These are phyloP conservation scores for Acleris holmiana DNA, from an alignment of 2,888 invertebrate genomes.

Conservation along the genomic window DNA sequence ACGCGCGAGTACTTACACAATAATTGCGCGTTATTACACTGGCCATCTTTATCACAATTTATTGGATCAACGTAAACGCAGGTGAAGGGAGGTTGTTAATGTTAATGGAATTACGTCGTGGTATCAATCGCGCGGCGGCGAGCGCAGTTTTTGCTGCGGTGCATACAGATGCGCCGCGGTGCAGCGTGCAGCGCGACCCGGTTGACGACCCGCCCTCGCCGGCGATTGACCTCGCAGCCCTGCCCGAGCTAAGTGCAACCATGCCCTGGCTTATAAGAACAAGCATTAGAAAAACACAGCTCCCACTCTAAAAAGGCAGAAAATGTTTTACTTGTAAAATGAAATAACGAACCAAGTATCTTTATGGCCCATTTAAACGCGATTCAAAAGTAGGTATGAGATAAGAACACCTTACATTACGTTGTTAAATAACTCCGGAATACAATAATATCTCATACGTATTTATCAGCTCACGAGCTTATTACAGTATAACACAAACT, in stretches of 20 bases:
- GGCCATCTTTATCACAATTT: constrained; percentile 34
- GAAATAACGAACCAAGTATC: too few relatives aligned
- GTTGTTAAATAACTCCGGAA: neutral
- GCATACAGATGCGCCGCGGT: constrained; percentile 65
- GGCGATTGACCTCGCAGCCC: constrained; percentile 68
- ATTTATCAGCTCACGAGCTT: constrained; percentile 10
- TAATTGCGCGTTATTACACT: constrained; percentile 23
- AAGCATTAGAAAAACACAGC: neutral
- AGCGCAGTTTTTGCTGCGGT: constrained; percentile 64
- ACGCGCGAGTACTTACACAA: constrained; percentile 21
- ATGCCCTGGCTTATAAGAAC: constrained; percentile 37
- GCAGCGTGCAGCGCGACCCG: constrained; percentile 51
- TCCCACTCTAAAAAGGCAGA: too few relatives aligned
- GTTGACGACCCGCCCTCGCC: constrained; percentile 70
- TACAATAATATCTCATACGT: constrained; percentile 7
- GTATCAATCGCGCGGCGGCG: constrained; percentile 56
- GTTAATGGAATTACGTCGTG: constrained; percentile 49
- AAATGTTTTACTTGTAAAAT: too few relatives aligned
- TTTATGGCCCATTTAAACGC: too few relatives aligned
- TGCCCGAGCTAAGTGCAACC: constrained; percentile 39
- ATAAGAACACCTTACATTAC: too few relatives aligned
- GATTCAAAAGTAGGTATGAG: too few relatives aligned
- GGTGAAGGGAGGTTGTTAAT: constrained; percentile 36
- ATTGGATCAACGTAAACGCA: constrained; percentile 35
- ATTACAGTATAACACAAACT: constrained; percentile 9